Percentiles rank a stretch among this genome's conserved stretches.
Evolutionary conservation across 2,888 invertebrate genomes (phyloP).

Genomic region (Watsonalla binaria): DNA sequence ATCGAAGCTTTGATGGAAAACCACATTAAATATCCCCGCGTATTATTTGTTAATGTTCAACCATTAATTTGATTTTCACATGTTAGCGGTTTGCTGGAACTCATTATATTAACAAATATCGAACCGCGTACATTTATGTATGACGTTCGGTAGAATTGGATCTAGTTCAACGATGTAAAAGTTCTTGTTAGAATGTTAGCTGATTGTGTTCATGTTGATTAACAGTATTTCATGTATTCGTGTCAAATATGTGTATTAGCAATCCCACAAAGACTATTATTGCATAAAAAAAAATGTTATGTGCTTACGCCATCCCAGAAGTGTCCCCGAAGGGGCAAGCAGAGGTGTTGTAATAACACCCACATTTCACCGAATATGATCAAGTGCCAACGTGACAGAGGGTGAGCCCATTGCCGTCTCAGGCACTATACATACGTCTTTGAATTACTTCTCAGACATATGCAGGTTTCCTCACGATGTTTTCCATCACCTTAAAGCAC

Average conservation of each 20-base stretch:
- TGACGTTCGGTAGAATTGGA: slow-evolving; percentile 2
- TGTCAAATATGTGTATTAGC: neutral
- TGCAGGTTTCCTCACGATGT: too few species aligned
- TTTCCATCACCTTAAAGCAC: too few species aligned
- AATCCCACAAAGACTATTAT: too few species aligned
- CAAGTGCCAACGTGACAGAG: too few species aligned
- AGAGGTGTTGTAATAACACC: too few species aligned
- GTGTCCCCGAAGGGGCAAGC: too few species aligned
- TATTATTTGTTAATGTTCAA: slow-evolving; percentile 41
- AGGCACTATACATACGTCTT: too few species aligned
- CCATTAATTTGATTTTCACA: slow-evolving; percentile 54
- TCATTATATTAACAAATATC: slow-evolving; percentile 43
- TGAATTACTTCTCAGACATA: too few species aligned
- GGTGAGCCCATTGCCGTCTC: too few species aligned
- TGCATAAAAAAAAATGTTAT: too few species aligned
- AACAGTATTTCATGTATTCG: neutral
- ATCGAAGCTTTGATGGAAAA: slow-evolving; percentile 38
- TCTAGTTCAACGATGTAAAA: slow-evolving; percentile 1
- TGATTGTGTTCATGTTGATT: neutral
- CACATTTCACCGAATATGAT: too few species aligned
- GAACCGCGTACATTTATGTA: slow-evolving; percentile 14
- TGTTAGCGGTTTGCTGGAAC: slow-evolving; percentile 43
- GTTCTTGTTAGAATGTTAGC: neutral
- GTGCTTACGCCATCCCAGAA: too few species aligned
- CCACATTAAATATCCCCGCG: slow-evolving; percentile 39